Percentiles rank a stretch among this genome's conserved stretches.
These are phyloP conservation scores for Toxotes chatareus DNA, from an alignment of 2,113 vertebrate species.

Conservation along the genomic window DNA sequence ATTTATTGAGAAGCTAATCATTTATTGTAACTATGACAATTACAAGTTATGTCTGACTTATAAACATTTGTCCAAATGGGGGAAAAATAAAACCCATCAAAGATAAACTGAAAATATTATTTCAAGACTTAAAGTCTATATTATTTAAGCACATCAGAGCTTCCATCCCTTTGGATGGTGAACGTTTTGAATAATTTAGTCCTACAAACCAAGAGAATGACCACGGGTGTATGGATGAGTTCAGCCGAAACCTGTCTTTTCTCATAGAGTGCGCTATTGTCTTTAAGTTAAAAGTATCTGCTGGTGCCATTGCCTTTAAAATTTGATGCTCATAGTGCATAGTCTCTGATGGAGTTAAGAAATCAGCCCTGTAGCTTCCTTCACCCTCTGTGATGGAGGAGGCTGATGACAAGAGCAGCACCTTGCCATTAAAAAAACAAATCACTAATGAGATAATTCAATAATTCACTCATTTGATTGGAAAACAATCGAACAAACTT, in stretches of 20 bases:
- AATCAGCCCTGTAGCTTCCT: constrained; percentile 33
- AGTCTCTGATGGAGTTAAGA: constrained; percentile 35
- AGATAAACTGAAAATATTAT: constrained; percentile 8
- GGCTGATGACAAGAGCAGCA: constrained; percentile 21
- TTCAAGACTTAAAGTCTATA: constrained; percentile 14
- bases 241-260: constrained; percentile 13
- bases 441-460: background rate
- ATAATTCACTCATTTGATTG: background rate
- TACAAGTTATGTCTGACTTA: background rate
- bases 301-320: constrained; percentile 34
- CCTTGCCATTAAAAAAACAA: constrained; percentile 43
- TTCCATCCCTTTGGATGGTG: background rate
- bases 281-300: constrained; percentile 43
- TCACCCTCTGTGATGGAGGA: constrained; percentile 32
- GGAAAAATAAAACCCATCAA: background rate
- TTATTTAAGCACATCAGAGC: constrained; percentile 38
- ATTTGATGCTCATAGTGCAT: constrained; percentile 50
- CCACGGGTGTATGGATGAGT: background rate
- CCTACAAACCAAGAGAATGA: constrained; percentile 18
- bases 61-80: background rate
- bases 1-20: background rate
- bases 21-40: background rate
- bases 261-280: constrained; percentile 3
- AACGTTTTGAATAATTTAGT: constrained; percentile 58
- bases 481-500: background rate